These are phyloP conservation scores for Aleiodes alternator DNA, from an alignment of 2,888 invertebrate species.

Conservation along the genomic window DNA sequence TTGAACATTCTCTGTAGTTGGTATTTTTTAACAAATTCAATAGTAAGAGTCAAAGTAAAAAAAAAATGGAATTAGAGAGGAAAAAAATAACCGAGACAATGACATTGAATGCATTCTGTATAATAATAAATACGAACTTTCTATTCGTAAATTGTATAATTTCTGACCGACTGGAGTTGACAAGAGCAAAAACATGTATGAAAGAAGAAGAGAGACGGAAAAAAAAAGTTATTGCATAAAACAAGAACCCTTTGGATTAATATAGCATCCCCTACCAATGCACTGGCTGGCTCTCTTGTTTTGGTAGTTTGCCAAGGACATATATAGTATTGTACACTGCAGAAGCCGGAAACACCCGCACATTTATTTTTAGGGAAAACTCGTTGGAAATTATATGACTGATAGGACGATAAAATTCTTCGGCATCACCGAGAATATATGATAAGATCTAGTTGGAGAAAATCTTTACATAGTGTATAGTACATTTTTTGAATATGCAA, in stretches of 20 bases:
- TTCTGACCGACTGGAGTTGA: constrained; percentile 12
- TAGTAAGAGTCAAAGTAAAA: not conserved
- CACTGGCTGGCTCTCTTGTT: constrained; percentile 63
- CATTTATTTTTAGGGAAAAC: constrained; percentile 45
- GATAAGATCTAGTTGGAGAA: constrained; percentile 13
- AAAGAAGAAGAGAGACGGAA: constrained; percentile 40
- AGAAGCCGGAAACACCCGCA: constrained; percentile 62
- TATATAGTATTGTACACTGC: constrained; percentile 62
- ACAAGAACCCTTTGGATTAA: constrained; percentile 64
- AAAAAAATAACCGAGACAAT: constrained; percentile 2
- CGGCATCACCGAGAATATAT: constrained; percentile 33
- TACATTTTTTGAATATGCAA: not conserved
- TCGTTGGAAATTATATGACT: constrained; percentile 47
- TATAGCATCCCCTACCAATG: constrained; percentile 64
- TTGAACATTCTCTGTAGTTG: constrained; percentile 24
- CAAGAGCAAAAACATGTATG: not conserved
- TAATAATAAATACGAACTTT: not conserved
- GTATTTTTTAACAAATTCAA: constrained; percentile 8
- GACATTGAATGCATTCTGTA: constrained; percentile 1
- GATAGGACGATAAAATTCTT: constrained; percentile 39
- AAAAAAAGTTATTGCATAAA: constrained; percentile 25
- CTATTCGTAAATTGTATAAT: constrained; percentile 9
- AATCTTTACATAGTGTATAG: not conserved
- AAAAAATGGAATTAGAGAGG: not conserved
- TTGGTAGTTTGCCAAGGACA: constrained; percentile 69